Evolutionary conservation across 2,888 invertebrate species (phyloP).

Genomic region (Leptarthrus brevirostris): DNA sequence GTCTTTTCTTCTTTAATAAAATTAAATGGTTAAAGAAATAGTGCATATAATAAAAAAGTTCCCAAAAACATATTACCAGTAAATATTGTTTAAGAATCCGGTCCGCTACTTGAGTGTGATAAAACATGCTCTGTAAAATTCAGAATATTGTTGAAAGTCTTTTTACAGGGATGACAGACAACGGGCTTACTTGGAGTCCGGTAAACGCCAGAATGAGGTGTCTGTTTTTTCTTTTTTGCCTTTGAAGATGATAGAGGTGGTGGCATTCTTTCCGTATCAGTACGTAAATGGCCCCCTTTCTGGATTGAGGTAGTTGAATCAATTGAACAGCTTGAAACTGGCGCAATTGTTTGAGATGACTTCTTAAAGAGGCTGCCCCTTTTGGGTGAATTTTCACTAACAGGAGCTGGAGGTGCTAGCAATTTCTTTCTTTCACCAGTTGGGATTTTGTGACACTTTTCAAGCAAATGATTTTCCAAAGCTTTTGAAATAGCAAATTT

Average conservation of each 20-base stretch:
- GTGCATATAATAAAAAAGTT: too few relatives aligned
- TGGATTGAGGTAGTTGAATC: background rate
- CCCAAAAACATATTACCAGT: too few relatives aligned
- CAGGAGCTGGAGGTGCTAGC: background rate
- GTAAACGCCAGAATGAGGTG: conserved; percentile 28
- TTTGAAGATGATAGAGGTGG: conserved; percentile 1
- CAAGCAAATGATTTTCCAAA: conserved; percentile 36
- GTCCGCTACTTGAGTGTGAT: background rate
- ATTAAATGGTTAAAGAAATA: too few relatives aligned
- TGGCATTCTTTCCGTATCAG: background rate
- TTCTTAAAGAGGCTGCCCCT: background rate
- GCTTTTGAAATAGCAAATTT: conserved; percentile 22
- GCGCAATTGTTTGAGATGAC: background rate
- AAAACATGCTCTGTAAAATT: background rate
- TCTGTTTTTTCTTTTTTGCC: background rate
- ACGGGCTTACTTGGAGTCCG: conserved; percentile 26
- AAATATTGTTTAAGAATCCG: conserved; percentile 7
- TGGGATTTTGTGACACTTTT: conserved; percentile 32
- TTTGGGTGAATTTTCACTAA: background rate
- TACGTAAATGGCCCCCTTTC: too few relatives aligned
- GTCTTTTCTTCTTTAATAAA: too few relatives aligned
- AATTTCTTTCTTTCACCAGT: conserved; percentile 2
- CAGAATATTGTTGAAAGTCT: background rate
- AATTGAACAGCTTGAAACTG: background rate
- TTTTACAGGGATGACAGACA: conserved; percentile 15